Base-by-base conservation (phyloP, 2,888 invertebrate genomes). In the Portevinia maculata region DNA sequence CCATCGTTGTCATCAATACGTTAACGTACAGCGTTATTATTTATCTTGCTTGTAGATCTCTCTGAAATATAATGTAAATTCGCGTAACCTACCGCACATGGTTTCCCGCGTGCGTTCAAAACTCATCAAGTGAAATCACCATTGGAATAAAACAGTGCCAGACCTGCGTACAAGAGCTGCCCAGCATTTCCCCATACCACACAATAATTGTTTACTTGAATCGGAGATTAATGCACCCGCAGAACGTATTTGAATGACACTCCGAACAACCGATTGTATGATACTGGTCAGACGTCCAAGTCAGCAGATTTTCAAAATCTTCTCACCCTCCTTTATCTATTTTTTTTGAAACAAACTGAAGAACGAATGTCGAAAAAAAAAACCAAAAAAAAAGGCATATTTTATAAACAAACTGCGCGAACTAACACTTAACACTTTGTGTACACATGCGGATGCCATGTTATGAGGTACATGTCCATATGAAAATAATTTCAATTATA, bases 151-250 rank as follows among this genome's bases (percentile, higher is more conserved):
- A 34, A 41, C 57, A 30, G 57, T 74, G 57, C 30, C 69, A 64
- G 28, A 50, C 78, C 65, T 83, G 83, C 83, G 83, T 67, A 76
- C 55, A 59, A 52, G 24, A 28, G 19, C 34, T 34, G 15, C 65
- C 60, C 53, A 76, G 50, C 50, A 50, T 39, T 37, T 73, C 60
- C 67, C 48, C 55, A 71, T 28, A 62, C 24, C 13, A 62, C 44
- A 21, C 44, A 67, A 76, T 34, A n/a, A 13, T 71, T 83, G 83
- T 83, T 83, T 83, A 83, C 78, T 78, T 62, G 71, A 60, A 48
- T 46, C 50, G 17, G 83, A 67, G 83, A 83, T 78, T 78, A 83
- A 78, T 83, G 83, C 83, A 83, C 83, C 62, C 55, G 34, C 46
- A 59, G 32, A 70, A 41, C 52, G 39, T 75, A 41, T 48, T 62